Conservation (phyloP, 2,797 vertebrate genomes). For the Gorsachius magnificus region DNA sequence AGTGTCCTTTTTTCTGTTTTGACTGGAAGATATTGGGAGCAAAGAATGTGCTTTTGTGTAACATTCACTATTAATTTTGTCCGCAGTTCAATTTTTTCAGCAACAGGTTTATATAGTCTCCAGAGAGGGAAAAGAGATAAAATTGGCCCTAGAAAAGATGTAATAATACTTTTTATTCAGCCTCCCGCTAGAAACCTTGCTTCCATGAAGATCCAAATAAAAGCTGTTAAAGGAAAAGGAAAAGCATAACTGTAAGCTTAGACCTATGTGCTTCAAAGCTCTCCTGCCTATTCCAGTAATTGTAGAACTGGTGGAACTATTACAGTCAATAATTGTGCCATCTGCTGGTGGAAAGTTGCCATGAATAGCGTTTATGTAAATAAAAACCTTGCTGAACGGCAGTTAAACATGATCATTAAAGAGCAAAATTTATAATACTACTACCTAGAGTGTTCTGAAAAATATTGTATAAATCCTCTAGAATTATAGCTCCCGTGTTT, state of each 20-base stretch:
- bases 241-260: neutral
- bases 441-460: neutral
- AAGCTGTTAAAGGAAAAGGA: neutral
- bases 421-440: neutral
- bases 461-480: neutral
- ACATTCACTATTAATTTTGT: neutral
- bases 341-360: slow-evolving; percentile 18
- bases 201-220: neutral
- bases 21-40: neutral
- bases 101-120: neutral
- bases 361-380: rapidly evolving
- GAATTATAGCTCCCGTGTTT: neutral
- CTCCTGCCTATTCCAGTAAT: neutral
- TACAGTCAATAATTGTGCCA: neutral
- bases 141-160: neutral
- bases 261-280: neutral
- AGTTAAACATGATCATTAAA: neutral
- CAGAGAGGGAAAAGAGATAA: neutral
- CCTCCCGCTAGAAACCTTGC: neutral
- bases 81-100: neutral
- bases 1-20: neutral
- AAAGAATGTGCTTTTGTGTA: neutral
- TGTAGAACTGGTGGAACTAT: neutral
- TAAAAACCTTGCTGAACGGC: neutral
- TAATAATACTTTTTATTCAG: neutral